A percentile compares a stretch with the other conserved stretches of the same genome.
phyloP scores from a whole-genome alignment of 2,113 vertebrate species.

The Menura novaehollandiae region DNA sequence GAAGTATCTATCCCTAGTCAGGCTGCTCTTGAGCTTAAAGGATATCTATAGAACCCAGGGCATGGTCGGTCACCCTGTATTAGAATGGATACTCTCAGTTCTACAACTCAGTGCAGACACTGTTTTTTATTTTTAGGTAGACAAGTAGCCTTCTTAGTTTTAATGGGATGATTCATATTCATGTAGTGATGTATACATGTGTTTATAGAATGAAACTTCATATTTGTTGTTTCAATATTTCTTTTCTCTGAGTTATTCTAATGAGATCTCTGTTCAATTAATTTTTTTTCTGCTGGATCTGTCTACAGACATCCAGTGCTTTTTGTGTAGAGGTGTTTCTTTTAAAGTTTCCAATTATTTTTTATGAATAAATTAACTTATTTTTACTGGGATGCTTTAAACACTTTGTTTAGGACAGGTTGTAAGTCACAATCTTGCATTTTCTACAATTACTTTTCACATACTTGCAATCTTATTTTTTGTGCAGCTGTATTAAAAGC shows the following conservation, averaged over 20 bases:
- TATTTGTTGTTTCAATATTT: neutral
- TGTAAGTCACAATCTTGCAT: neutral
- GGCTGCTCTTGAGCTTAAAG: neutral
- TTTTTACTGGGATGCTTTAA: neutral
- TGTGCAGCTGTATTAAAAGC: neutral
- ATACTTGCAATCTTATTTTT: neutral
- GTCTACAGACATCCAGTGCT: neutral
- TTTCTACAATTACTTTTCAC: neutral
- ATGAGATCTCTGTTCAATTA: neutral
- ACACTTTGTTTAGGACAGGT: neutral
- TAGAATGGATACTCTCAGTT: neutral
- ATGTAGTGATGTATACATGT: rapidly evolving
- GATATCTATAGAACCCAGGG: neutral
- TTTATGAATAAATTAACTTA: neutral
- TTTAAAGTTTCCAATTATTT: neutral
- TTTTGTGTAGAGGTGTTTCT: neutral
- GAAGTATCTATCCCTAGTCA: neutral
- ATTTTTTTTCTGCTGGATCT: neutral
- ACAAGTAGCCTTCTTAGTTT: neutral
- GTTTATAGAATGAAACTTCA: neutral
- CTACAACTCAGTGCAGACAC: neutral
- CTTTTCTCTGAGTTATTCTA: neutral
- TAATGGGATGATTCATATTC: neutral
- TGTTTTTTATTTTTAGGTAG: neutral
- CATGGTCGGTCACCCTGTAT: neutral